These are phyloP conservation scores for Carettochelys insculpta DNA, from an alignment of 2,113 vertebrate species.

Conservation along the genomic window DNA sequence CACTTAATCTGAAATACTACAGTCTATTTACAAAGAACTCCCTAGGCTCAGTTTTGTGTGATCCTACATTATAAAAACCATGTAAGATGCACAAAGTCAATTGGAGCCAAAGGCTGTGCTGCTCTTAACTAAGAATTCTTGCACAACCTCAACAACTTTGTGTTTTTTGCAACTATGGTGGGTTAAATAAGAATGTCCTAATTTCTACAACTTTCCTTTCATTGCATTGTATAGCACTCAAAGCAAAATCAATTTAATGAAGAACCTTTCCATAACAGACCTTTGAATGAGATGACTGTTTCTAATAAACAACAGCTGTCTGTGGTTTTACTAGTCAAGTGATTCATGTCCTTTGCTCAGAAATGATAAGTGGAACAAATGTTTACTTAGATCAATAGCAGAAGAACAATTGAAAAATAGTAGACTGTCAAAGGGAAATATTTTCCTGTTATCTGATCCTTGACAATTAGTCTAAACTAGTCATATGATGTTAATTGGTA, in stretches of 20 bases:
- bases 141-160: neutral
- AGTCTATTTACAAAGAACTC: conserved; percentile 6
- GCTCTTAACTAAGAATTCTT: conserved; percentile 23
- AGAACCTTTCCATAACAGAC: conserved; percentile 73
- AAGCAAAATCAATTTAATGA: conserved; percentile 72
- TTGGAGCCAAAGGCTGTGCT: neutral
- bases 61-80: neutral
- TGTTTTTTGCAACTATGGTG: conserved; percentile 33
- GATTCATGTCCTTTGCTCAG: conserved; percentile 87
- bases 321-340: conserved; percentile 81
- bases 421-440: conserved; percentile 77
- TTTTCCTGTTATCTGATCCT: conserved; percentile 77
- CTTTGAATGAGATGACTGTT: conserved; percentile 78
- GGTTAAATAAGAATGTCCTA: conserved; percentile 47
- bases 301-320: conserved; percentile 87
- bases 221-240: conserved; percentile 51
- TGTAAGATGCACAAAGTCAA: neutral
- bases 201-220: conserved; percentile 62
- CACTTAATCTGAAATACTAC: neutral
- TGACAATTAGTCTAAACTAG: conserved; percentile 70
- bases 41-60: conserved; percentile 26
- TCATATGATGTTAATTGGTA: conserved; percentile 21
- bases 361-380: conserved; percentile 90
- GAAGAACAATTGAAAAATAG: conserved; percentile 78
- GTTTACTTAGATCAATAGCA: conserved; percentile 86